These are phyloP conservation scores for Drosophila setosimentum DNA, from an alignment of 2,888 invertebrate genomes.

Conservation along the genomic window DNA sequence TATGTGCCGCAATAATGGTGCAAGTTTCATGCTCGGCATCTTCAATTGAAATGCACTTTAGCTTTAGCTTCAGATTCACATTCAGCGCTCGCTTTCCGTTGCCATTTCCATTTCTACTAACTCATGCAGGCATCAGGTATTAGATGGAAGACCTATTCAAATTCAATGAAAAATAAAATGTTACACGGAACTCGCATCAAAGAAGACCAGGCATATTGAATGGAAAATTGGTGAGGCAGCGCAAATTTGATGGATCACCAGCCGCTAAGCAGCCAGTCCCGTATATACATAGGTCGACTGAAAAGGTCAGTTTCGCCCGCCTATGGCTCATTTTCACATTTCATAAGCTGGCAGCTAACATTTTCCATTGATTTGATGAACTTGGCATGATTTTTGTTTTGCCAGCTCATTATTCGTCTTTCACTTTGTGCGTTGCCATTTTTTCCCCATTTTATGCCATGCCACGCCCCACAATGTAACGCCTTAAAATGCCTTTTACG, in stretches of 20 bases:
- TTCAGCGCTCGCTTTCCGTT: neutral
- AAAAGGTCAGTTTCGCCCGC: conserved; percentile 23
- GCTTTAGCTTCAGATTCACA: neutral
- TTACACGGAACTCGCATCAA: conserved; percentile 60
- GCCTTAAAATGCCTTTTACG: conserved; percentile 57
- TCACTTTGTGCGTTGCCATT: conserved; percentile 61
- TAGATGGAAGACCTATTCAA: conserved; percentile 48
- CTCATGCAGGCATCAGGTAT: conserved; percentile 52
- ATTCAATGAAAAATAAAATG: conserved; percentile 37
- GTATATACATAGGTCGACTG: neutral
- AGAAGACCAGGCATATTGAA: conserved; percentile 59
- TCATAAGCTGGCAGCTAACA: conserved; percentile 68
- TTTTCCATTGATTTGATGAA: conserved; percentile 71
- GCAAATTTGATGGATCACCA: conserved; percentile 71
- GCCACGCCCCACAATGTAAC: conserved; percentile 2
- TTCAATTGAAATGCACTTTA: conserved; percentile 40
- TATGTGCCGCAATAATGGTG: conserved; percentile 63
- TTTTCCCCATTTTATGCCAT: conserved; percentile 8
- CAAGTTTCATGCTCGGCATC: conserved; percentile 60
- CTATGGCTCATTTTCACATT: conserved; percentile 60
- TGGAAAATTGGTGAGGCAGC: conserved; percentile 61
- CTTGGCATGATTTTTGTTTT: conserved; percentile 76
- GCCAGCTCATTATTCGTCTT: conserved; percentile 77
- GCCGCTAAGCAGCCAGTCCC: conserved; percentile 4
- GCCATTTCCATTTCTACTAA: conserved; percentile 21